Evolutionary conservation across 1,140 invertebrate species (phyloP).

Genomic region (Tribolium madens): DNA sequence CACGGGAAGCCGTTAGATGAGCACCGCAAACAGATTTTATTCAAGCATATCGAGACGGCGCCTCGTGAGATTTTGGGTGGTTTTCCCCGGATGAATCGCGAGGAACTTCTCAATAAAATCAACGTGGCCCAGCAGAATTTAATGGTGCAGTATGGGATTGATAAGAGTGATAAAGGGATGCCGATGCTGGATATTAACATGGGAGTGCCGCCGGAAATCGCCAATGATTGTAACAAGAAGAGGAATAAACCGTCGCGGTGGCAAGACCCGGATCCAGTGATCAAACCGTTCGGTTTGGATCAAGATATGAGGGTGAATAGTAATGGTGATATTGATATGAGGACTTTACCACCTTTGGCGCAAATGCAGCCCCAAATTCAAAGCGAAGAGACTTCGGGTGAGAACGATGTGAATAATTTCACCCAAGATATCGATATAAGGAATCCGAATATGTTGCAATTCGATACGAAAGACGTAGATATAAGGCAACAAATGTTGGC

Average conservation of each 20-base stretch:
- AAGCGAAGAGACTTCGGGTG: background rate
- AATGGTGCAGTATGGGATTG: conserved; percentile 68
- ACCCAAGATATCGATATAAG: conserved; percentile 58
- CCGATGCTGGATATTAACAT: conserved; percentile 71
- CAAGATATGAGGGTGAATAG: conserved; percentile 64
- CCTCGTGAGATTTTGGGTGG: conserved; percentile 91
- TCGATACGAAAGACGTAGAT: conserved; percentile 49
- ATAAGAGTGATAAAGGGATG: conserved; percentile 64
- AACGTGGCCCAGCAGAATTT: conserved; percentile 77
- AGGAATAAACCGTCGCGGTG: conserved; percentile 74
- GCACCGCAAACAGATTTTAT: conserved; percentile 64
- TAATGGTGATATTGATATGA: conserved; percentile 65
- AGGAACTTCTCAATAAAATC: conserved; percentile 80
- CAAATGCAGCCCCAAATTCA: conserved; percentile 2
- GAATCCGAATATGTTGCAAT: conserved; percentile 38
- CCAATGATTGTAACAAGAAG: conserved; percentile 56
- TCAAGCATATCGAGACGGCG: conserved; percentile 88
- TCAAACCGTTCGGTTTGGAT: conserved; percentile 57
- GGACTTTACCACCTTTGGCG: conserved; percentile 56
- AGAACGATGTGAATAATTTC: conserved; percentile 6
- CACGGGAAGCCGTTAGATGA: conserved; percentile 87
- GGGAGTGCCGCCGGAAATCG: conserved; percentile 65
- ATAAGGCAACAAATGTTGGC: conserved; percentile 43
- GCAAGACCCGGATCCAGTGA: conserved; percentile 66
- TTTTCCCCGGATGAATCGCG: conserved; percentile 83